A percentile compares a stretch with the other conserved stretches of the same genome.
Evolutionary conservation across 2,888 invertebrate genomes (phyloP).

Genomic region (Cheilosia variabilis): DNA sequence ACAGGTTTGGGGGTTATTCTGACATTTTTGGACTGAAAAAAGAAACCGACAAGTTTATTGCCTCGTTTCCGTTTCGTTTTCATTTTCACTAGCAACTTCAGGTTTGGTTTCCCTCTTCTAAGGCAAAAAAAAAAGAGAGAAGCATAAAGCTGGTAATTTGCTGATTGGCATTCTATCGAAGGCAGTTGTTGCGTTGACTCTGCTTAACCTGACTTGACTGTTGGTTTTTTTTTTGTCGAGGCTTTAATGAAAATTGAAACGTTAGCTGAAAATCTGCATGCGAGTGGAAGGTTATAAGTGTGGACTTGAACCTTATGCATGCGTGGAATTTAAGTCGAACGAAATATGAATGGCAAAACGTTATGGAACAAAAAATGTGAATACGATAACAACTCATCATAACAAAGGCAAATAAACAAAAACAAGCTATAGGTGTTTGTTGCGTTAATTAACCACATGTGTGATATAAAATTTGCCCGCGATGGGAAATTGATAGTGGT

Average conservation of each 20-base stretch:
- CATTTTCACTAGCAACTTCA: neutral
- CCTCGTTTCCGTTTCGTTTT: conserved; percentile 28
- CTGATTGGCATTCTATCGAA: conserved; percentile 12
- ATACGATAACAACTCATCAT: no score
- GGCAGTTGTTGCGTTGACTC: conserved; percentile 1
- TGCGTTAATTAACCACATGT: no score
- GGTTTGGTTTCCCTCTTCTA: neutral
- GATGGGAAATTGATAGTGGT: no score
- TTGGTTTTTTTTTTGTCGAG: neutral
- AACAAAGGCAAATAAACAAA: no score
- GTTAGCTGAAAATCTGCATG: neutral
- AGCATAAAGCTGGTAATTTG: neutral
- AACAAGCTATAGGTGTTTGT: no score
- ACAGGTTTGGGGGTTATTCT: conserved; percentile 19
- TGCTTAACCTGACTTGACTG: conserved; percentile 6
- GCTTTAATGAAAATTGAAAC: conserved; percentile 3
- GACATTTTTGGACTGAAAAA: conserved; percentile 1
- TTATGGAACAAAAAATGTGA: no score
- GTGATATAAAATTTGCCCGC: no score
- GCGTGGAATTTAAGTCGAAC: neutral
- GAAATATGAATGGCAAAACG: no score
- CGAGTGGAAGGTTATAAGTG: neutral
- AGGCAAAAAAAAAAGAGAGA: neutral
- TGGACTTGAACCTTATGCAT: conserved; percentile 7
- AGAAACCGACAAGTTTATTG: conserved; percentile 9